Percentiles rank a stretch among this genome's conserved stretches.
phyloP scores from a whole-genome alignment of 1,140 invertebrate genomes.

The Lordiphosa mommai region DNA sequence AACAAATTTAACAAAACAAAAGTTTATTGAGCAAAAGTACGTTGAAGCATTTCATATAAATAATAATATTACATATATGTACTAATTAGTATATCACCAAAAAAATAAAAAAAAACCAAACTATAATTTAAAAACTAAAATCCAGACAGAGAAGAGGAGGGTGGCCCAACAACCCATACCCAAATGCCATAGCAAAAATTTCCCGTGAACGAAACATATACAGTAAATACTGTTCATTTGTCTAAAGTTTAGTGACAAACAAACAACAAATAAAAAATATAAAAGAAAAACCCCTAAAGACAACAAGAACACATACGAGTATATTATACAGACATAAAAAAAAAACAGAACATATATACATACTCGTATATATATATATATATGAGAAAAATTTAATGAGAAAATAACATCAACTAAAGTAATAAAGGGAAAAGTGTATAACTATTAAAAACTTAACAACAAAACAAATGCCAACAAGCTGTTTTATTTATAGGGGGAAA shows the following conservation, averaged over 20 bases:
- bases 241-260: slow-evolving; percentile 58
- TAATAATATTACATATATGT: slow-evolving; percentile 53
- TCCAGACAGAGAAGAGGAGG: slow-evolving; percentile 19
- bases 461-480: background rate
- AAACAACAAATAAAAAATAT: slow-evolving; percentile 32
- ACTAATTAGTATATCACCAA: slow-evolving; percentile 71
- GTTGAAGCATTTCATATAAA: slow-evolving; percentile 58
- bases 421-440: slow-evolving; percentile 75
- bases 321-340: slow-evolving; percentile 38
- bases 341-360: slow-evolving; percentile 11
- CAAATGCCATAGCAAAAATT: slow-evolving; percentile 24
- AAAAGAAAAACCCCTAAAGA: background rate
- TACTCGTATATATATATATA: slow-evolving; percentile 40
- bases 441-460: slow-evolving; percentile 73
- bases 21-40: slow-evolving; percentile 56
- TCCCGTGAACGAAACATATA: slow-evolving; percentile 34
- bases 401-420: slow-evolving; percentile 73
- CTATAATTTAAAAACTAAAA: slow-evolving; percentile 33
- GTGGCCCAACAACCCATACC: slow-evolving; percentile 1
- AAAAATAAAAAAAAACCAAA: slow-evolving; percentile 11
- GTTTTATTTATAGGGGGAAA: slow-evolving; percentile 11
- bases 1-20: slow-evolving; percentile 45
- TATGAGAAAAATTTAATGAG: slow-evolving; percentile 70
- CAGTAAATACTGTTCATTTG: slow-evolving; percentile 38
- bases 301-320: slow-evolving; percentile 32